These are phyloP conservation scores for Petrolisthes manimaculis DNA, from an alignment of 2,888 invertebrate genomes.

Conservation along the genomic window DNA sequence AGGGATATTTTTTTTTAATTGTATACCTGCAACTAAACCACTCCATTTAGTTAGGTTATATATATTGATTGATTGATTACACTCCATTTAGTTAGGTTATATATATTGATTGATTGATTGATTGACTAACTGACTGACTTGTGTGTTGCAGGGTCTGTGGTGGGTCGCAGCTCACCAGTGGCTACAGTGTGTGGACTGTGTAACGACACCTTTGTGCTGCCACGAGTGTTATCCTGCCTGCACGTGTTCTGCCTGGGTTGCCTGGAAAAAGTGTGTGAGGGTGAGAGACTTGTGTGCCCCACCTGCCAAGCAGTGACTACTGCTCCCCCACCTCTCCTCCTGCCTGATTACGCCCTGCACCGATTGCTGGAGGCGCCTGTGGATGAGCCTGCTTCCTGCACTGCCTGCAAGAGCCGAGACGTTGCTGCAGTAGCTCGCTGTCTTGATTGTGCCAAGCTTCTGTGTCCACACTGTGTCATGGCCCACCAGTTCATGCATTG, in stretches of 20 bases:
- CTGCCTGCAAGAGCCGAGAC: constrained; percentile 95
- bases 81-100: not conserved
- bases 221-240: constrained; percentile 83
- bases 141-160: constrained; percentile 58
- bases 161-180: constrained; percentile 53
- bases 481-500: constrained; percentile 98
- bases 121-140: not conserved
- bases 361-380: constrained; percentile 71
- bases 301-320: constrained; percentile 74
- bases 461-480: constrained; percentile 97
- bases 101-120: not conserved
- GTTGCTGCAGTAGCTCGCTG: constrained; percentile 95
- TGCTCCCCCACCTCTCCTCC: constrained; percentile 73
- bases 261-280: constrained; percentile 75
- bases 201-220: constrained; percentile 81
- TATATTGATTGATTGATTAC: not conserved
- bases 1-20: too few relatives aligned
- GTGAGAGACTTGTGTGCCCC: constrained; percentile 83
- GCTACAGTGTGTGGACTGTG: constrained; percentile 68
- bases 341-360: constrained; percentile 77
- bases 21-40: too few relatives aligned
- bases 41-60: not conserved
- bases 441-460: constrained; percentile 94
- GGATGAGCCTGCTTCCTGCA: constrained; percentile 75
- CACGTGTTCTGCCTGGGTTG: constrained; percentile 88